phyloP scores from a whole-genome alignment of 2,113 vertebrate species.

The Crotalus horridus region DNA sequence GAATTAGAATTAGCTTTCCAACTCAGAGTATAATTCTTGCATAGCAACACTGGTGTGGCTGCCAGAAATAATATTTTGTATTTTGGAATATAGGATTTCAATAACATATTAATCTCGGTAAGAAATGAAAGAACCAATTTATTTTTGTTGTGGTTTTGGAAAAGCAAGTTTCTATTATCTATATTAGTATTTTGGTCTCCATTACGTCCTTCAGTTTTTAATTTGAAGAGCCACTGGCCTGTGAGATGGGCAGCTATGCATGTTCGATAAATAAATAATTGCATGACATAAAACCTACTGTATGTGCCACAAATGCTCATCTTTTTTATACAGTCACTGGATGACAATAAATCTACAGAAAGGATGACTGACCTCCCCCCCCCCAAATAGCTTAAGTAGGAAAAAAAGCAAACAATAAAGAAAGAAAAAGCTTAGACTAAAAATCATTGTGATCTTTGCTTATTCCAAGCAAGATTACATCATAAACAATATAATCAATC shows the following conservation, averaged over 20 bases:
- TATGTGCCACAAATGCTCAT: not conserved
- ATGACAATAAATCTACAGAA: not conserved
- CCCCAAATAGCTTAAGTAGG: not conserved
- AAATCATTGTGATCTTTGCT: not conserved
- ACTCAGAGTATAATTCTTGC: not conserved
- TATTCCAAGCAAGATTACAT: not conserved
- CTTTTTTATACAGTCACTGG: not conserved
- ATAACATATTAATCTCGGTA: not conserved
- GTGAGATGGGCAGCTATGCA: not conserved
- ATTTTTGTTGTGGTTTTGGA: not conserved
- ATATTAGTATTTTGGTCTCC: not conserved
- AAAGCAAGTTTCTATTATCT: slow-evolving; percentile 12
- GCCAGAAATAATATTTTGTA: slow-evolving; percentile 15
- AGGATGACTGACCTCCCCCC: not conserved
- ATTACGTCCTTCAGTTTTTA: not conserved
- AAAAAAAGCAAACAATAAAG: not conserved
- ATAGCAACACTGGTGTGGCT: slow-evolving; percentile 31
- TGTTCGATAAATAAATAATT: not conserved
- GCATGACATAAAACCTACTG: not conserved
- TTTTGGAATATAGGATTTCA: not conserved
- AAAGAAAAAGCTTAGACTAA: not conserved
- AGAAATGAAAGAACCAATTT: not conserved
- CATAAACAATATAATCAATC: not conserved
- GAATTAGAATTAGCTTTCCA: slow-evolving; percentile 35
- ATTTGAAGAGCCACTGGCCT: not conserved